These are phyloP conservation scores for Numenius phaeopus DNA, from an alignment of 2,797 vertebrate species.

Conservation along the genomic window DNA sequence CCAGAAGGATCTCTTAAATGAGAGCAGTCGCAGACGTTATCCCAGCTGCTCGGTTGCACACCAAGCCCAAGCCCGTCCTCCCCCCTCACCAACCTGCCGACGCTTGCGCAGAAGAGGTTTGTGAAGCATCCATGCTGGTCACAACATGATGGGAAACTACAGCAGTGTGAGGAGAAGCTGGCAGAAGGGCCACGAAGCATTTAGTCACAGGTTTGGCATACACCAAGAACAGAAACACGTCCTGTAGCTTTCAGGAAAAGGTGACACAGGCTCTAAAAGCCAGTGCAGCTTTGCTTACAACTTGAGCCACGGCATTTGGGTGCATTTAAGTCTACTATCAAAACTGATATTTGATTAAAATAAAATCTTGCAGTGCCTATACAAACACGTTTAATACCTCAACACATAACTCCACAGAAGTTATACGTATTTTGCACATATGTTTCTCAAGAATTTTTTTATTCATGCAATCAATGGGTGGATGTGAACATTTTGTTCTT, in stretches of 20 bases:
- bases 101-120: accelerated
- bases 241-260: neutral
- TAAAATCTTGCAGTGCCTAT: neutral
- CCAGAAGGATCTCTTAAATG: neutral
- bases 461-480: neutral
- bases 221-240: neutral
- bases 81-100: neutral
- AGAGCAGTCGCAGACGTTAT: neutral
- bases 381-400: neutral
- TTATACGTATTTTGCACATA: neutral
- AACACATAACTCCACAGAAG: neutral
- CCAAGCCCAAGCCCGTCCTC: neutral
- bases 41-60: neutral
- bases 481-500: neutral
- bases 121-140: neutral
- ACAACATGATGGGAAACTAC: neutral
- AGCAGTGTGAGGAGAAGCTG: neutral
- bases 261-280: neutral
- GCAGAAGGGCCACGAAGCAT: neutral
- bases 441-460: neutral
- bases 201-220: neutral
- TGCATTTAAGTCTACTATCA: neutral
- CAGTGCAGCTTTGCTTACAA: neutral
- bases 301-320: neutral
- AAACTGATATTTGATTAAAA: neutral